Conservation (phyloP, 2,888 invertebrate genomes). For the Ptilodon capucinus region DNA sequence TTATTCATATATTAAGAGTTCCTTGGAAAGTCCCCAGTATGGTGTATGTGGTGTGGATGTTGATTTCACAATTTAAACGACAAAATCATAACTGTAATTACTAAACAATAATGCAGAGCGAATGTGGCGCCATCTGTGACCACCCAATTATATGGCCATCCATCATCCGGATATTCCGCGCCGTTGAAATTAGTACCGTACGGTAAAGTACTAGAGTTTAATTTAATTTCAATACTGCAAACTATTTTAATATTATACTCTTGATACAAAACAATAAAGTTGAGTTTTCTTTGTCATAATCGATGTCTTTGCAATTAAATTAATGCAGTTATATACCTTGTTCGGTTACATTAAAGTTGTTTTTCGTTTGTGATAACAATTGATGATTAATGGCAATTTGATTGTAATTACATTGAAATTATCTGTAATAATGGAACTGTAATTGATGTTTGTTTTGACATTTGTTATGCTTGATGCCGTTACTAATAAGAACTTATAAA, state of each 20-base stretch:
- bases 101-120: slow-evolving; percentile 21
- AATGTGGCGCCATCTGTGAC: slow-evolving; percentile 18
- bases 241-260: background rate
- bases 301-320: background rate
- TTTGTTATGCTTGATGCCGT: background rate
- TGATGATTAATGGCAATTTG: background rate
- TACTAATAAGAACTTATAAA: too few species aligned
- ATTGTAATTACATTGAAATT: background rate
- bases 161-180: slow-evolving; percentile 19
- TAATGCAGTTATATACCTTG: background rate
- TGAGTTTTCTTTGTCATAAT: background rate
- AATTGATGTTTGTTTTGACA: slow-evolving; percentile 2
- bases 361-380: background rate
- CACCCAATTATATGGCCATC: slow-evolving; percentile 28
- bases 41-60: background rate
- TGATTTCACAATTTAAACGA: slow-evolving; percentile 18
- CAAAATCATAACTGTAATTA: slow-evolving; percentile 28
- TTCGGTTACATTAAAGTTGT: background rate
- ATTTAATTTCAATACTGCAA: slow-evolving; percentile 6
- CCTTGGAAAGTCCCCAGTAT: background rate
- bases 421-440: background rate
- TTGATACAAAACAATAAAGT: too few species aligned
- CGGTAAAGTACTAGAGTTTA: background rate
- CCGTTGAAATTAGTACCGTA: slow-evolving; percentile 7
- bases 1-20: background rate